Evolutionary conservation across 2,888 invertebrate species (phyloP).

Genomic region (Amiota mariae): DNA sequence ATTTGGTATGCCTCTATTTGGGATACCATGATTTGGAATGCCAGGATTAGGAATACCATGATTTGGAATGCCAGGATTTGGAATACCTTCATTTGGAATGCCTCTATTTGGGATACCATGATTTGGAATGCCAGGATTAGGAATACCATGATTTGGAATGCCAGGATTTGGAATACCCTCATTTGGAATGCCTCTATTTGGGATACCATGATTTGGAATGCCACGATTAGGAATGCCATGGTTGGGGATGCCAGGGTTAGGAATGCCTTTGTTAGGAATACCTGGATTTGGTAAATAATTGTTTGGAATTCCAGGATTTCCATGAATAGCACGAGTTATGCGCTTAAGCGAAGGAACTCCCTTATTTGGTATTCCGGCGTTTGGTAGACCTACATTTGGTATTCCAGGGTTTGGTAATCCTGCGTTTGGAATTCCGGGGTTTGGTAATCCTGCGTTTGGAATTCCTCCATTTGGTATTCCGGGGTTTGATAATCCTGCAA

Average conservation of each 20-base stretch:
- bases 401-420: constrained; percentile 28
- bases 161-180: constrained; percentile 3
- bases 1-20: constrained; percentile 42
- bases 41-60: constrained; percentile 38
- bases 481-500: neutral
- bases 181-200: constrained; percentile 31
- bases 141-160: neutral
- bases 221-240: constrained; percentile 32
- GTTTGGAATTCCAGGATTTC: constrained; percentile 8
- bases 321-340: neutral
- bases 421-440: neutral
- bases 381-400: neutral
- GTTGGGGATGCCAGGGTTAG: constrained; percentile 28
- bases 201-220: constrained; percentile 34
- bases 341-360: neutral
- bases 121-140: constrained; percentile 36
- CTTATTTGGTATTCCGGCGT: neutral
- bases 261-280: constrained; percentile 21
- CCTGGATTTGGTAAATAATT: constrained; percentile 25
- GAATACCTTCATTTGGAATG: constrained; percentile 23
- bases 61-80: constrained; percentile 29
- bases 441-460: constrained; percentile 26
- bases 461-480: constrained; percentile 4
- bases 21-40: constrained; percentile 34
- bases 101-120: constrained; percentile 26